phyloP scores from a whole-genome alignment of 2,113 vertebrate species.

The Psephotus haematonotus region DNA sequence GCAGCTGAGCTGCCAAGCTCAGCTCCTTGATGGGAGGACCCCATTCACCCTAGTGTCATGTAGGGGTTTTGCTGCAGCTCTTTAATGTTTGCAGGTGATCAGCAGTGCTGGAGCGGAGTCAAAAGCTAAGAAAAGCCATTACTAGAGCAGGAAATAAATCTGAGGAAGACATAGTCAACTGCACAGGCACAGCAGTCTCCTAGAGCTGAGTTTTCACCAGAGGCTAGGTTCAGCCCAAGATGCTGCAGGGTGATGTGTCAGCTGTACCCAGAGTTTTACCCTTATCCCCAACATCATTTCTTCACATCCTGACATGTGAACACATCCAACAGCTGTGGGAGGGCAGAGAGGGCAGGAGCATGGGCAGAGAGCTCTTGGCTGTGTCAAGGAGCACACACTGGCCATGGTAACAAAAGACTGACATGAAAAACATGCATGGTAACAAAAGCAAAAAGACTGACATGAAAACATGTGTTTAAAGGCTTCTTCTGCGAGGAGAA shows the following conservation, averaged over 20 bases:
- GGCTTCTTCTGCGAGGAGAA: neutral
- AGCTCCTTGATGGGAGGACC: neutral
- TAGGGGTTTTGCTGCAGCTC: neutral
- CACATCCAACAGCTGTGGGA: rapidly evolving
- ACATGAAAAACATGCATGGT: neutral
- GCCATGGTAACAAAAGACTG: neutral
- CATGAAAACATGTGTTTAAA: neutral
- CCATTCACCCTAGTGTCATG: rapidly evolving
- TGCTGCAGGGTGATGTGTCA: neutral
- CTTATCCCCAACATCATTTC: neutral
- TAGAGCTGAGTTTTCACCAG: neutral
- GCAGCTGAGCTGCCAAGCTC: neutral
- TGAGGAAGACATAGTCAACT: neutral
- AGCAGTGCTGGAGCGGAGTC: neutral
- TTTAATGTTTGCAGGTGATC: neutral
- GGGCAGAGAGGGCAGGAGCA: neutral
- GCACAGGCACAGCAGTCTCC: neutral
- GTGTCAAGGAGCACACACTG: neutral
- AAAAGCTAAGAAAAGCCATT: neutral
- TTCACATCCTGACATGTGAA: neutral
- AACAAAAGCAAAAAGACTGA: neutral
- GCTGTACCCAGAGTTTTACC: neutral
- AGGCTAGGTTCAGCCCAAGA: neutral
- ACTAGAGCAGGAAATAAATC: neutral
- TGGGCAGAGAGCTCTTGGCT: neutral